Evolutionary conservation across 2,797 vertebrate genomes (phyloP), one percentile per base, ranked within the genome.

Genomic region (Rhynchotus rufescens): DNA sequence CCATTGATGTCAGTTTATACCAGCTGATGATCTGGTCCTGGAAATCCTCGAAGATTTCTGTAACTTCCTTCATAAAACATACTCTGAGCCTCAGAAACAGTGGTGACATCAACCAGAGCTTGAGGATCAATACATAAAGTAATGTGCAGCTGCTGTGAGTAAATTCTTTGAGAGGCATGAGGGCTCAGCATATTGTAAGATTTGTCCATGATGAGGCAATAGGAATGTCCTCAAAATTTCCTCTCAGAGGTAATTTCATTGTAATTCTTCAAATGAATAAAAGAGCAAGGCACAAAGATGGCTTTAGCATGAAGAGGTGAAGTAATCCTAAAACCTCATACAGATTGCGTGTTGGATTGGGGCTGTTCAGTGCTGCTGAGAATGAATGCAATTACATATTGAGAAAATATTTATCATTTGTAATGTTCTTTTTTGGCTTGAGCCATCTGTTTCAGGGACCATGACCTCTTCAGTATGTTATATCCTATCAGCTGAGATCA

Each of bases 391-490:
- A 60, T 68, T 89, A 84, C 62, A 83, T 60, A 90, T 56, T 89
- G 73, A 92, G 66, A 94, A 93, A 93, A 87, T 92, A 82, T 94
- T 93, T 94, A 93, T 80, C 8, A 90, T 74, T 90, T 59, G 36
- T 54, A 86, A 91, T 88, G 84, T 38, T 93, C 72, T 88, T 91
- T 86, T 89, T 92, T 92, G 84, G 88, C 90, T 94, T 92, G 62
- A 89, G 59, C 88, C 93, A 94, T 92, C 93, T 95, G 93, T 90
- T 96, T 80, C n/a, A 42, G 86, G 80, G 88, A 95, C 62, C 86
- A 44, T 3, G 76, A 93, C 86, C 84, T 62, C 84, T 94, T 80
- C 92, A 94, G 92, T 75, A 44, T 90, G 84, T 80, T 94, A 45
- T 64, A 90, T 89, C 49, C 84, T 65, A 83, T 87, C 82, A 92